Conservation (phyloP, 1,140 invertebrate species). For the Drosophila equinoxialis region DNA sequence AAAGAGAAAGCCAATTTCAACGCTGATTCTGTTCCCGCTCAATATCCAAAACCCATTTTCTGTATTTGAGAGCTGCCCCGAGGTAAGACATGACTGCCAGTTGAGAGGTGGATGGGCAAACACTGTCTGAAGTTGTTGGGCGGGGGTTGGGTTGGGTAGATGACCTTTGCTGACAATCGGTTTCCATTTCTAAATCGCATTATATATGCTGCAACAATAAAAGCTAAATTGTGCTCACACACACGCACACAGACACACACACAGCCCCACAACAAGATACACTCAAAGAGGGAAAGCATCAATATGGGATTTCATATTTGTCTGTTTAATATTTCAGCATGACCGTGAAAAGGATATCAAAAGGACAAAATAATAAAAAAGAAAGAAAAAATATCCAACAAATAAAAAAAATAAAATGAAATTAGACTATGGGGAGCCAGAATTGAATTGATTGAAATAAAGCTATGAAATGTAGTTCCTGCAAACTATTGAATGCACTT, state of each 20-base stretch:
- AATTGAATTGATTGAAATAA: slow-evolving; percentile 45
- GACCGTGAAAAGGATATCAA: slow-evolving; percentile 63
- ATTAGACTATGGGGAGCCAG: slow-evolving; percentile 51
- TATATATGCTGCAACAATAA: slow-evolving; percentile 68
- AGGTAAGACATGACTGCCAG: slow-evolving; percentile 28
- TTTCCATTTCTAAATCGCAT: slow-evolving; percentile 69
- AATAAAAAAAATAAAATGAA: slow-evolving; percentile 45
- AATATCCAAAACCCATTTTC: slow-evolving; percentile 24
- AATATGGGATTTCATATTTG: slow-evolving; percentile 77
- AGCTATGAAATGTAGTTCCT: slow-evolving; percentile 34
- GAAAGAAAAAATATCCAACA: slow-evolving; percentile 33
- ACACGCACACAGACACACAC: background rate
- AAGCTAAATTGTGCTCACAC: slow-evolving; percentile 71
- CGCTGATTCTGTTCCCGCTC: slow-evolving; percentile 24
- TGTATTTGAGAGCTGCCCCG: slow-evolving; percentile 44
- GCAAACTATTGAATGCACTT: slow-evolving; percentile 40
- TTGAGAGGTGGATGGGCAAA: background rate
- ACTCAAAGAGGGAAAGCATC: slow-evolving; percentile 40
- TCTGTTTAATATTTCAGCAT: slow-evolving; percentile 70
- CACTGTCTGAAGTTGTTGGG: slow-evolving; percentile 17
- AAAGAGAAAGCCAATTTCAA: slow-evolving; percentile 55
- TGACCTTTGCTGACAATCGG: slow-evolving; percentile 75
- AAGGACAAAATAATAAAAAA: slow-evolving; percentile 19
- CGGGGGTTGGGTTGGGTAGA: slow-evolving; percentile 22
- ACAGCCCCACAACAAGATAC: background rate